Percentiles rank a stretch among this genome's conserved stretches.
Evolutionary conservation across 1,140 invertebrate species (phyloP).

Genomic region (Drosophila jambulina): DNA sequence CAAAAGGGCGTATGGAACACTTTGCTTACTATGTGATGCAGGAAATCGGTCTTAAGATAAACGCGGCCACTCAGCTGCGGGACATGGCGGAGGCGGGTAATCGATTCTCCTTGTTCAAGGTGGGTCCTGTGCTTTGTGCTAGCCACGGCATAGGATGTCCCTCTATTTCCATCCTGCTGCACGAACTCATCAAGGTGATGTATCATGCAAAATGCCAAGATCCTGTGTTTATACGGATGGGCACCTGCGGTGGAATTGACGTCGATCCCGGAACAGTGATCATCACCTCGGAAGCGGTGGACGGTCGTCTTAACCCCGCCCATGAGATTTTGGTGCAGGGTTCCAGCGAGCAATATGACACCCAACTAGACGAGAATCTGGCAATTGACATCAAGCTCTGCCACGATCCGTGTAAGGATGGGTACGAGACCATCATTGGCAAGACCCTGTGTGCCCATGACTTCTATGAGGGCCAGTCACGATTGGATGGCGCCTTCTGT

Average conservation of each 20-base stretch:
- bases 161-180: slow-evolving; percentile 91
- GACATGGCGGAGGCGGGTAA: slow-evolving; percentile 44
- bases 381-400: slow-evolving; percentile 89
- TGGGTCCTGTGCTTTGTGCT: slow-evolving; percentile 72
- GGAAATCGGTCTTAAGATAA: slow-evolving; percentile 60
- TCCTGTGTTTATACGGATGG: slow-evolving; percentile 91
- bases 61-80: slow-evolving; percentile 34
- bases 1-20: slow-evolving; percentile 37
- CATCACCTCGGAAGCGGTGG: slow-evolving; percentile 88
- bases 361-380: slow-evolving; percentile 91
- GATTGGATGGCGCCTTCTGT: slow-evolving; percentile 98
- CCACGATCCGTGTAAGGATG: slow-evolving; percentile 86
- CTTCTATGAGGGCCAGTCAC: slow-evolving; percentile 93
- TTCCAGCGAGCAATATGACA: slow-evolving; percentile 85
- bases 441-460: slow-evolving; percentile 98
- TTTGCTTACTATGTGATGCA: slow-evolving; percentile 57
- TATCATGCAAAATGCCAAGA: slow-evolving; percentile 89
- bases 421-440: slow-evolving; percentile 92
- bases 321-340: slow-evolving; percentile 87
- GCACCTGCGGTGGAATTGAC: slow-evolving; percentile 91
- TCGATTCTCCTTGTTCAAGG: slow-evolving; percentile 59
- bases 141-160: slow-evolving; percentile 93
- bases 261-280: slow-evolving; percentile 90
- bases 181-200: slow-evolving; percentile 92
- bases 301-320: slow-evolving; percentile 87